phyloP scores from a whole-genome alignment of 2,888 invertebrate species.

The Caenorhabditis zanzibari region DNA sequence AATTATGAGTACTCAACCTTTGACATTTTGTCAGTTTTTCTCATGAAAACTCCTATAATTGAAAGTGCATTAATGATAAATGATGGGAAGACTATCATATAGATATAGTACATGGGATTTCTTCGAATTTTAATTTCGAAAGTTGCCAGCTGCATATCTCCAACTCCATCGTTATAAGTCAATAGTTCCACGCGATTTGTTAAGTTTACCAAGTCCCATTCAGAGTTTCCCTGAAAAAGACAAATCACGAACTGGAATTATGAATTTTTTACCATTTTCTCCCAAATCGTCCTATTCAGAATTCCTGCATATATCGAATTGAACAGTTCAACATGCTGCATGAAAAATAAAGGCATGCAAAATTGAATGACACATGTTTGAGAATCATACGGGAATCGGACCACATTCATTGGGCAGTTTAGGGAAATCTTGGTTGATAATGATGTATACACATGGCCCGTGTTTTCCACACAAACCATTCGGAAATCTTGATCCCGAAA shows the following conservation, averaged over 20 bases:
- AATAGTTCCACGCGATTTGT: constrained; percentile 17
- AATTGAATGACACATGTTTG: constrained; percentile 52
- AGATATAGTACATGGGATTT: constrained; percentile 55
- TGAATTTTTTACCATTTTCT: constrained; percentile 31
- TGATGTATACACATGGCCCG: constrained; percentile 28
- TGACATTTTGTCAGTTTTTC: constrained; percentile 49
- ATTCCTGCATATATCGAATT: constrained; percentile 29
- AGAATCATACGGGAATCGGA: constrained; percentile 48
- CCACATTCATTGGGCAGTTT: constrained; percentile 53
- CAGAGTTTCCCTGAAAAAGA: constrained; percentile 53
- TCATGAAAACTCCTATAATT: constrained; percentile 54
- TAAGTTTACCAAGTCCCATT: constrained; percentile 54
- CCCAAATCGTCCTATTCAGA: constrained; percentile 13
- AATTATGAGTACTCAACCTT: not conserved
- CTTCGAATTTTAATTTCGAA: constrained; percentile 46
- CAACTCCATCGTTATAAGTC: constrained; percentile 15
- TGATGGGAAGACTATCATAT: constrained; percentile 55
- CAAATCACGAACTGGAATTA: not conserved
- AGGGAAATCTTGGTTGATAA: constrained; percentile 13
- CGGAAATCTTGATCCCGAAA: constrained; percentile 55
- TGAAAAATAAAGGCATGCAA: constrained; percentile 32
- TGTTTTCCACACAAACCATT: constrained; percentile 14
- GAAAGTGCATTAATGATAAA: constrained; percentile 60
- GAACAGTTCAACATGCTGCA: constrained; percentile 27
- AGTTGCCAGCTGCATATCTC: constrained; percentile 21